Evolutionary conservation across 2,888 invertebrate species (phyloP).

Genomic region (Chloroclysta siterata): DNA sequence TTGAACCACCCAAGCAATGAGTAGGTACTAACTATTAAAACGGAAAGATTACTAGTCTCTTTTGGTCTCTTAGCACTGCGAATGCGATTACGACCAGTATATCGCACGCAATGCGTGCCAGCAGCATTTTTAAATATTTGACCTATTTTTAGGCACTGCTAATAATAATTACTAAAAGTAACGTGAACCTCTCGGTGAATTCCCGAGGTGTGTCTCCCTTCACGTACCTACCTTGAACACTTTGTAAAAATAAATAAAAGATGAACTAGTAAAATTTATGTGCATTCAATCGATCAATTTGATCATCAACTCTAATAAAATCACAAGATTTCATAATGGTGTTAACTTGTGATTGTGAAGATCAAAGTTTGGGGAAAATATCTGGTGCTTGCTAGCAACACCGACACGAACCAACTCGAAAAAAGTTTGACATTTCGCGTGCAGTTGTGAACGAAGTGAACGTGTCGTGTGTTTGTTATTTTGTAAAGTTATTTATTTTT

Average conservation of each 20-base stretch:
- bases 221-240: constrained; percentile 36
- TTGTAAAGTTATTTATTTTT: constrained; percentile 66
- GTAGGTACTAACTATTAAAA: not conserved
- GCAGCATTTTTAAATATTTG: constrained; percentile 80
- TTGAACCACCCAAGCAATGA: no score
- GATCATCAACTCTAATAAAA: no score
- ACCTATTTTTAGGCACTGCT: constrained; percentile 81
- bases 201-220: constrained; percentile 46
- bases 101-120: constrained; percentile 72
- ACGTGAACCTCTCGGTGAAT: constrained; percentile 78
- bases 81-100: constrained; percentile 69
- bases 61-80: constrained; percentile 51
- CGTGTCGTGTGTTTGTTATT: constrained; percentile 70
- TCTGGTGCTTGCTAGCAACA: constrained; percentile 58
- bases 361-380: constrained; percentile 43
- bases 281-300: not conserved
- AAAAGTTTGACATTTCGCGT: constrained; percentile 76
- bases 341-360: not conserved
- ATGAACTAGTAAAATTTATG: not conserved
- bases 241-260: not conserved
- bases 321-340: not conserved
- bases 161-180: constrained; percentile 83
- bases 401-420: constrained; percentile 50
- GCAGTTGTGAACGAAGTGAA: constrained; percentile 74
- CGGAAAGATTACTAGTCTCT: not conserved